Conservation (phyloP, 2,888 invertebrate genomes). For the Anthophora plumipes region DNA sequence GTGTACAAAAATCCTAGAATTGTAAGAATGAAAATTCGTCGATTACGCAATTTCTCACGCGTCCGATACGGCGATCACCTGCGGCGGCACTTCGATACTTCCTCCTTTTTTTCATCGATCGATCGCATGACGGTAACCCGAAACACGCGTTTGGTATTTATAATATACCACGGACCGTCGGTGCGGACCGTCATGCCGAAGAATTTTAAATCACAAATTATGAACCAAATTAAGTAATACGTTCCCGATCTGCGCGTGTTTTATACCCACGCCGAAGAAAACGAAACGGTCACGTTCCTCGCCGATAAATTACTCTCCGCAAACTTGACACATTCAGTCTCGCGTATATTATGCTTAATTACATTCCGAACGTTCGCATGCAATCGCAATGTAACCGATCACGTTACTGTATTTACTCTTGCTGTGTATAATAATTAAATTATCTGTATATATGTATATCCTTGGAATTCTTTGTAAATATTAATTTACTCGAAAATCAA, state of each 20-base stretch:
- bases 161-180: constrained; percentile 17
- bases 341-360: constrained; percentile 25
- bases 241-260: constrained; percentile 4
- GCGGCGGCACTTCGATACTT: constrained; percentile 32
- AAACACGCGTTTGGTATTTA: constrained; percentile 40
- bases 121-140: constrained; percentile 42
- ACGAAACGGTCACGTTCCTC: constrained; percentile 8
- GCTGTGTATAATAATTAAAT: constrained; percentile 7
- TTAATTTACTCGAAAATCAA: too few relatives aligned
- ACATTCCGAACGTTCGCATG: constrained; percentile 10
- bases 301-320: constrained; percentile 27
- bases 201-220: constrained; percentile 35
- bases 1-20: not conserved
- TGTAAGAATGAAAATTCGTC: constrained; percentile 21
- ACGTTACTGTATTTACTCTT: not conserved
- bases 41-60: constrained; percentile 30
- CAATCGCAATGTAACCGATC: not conserved
- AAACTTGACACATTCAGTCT: constrained; percentile 1
- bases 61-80: constrained; percentile 33
- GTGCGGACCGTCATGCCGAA: not conserved
- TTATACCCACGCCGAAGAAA: not conserved
- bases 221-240: constrained; percentile 29
- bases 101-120: constrained; percentile 28
- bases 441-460: not conserved
- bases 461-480: too few relatives aligned